phyloP scores from a whole-genome alignment of 2,888 invertebrate genomes.

The Rhabditophanes sp. region DNA sequence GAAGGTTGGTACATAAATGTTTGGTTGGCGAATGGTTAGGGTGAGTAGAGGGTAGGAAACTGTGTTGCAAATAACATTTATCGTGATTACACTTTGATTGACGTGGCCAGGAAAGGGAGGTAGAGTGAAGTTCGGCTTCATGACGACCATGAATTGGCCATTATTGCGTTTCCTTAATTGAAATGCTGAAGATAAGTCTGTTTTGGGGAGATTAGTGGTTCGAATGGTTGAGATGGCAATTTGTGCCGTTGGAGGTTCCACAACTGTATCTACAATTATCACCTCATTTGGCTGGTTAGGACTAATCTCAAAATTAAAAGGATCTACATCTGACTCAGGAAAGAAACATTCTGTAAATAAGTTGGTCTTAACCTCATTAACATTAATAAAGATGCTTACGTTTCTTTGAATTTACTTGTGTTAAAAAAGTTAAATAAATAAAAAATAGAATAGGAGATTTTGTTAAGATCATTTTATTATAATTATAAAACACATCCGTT shows the following conservation, averaged over 20 bases:
- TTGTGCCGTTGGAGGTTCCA: constrained; percentile 26
- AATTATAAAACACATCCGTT: too few relatives aligned
- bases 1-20: constrained; percentile 28
- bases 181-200: constrained; percentile 7
- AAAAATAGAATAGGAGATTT: too few relatives aligned
- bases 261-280: constrained; percentile 23
- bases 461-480: too few relatives aligned
- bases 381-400: too few relatives aligned
- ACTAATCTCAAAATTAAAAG: constrained; percentile 27
- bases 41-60: constrained; percentile 34
- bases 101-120: constrained; percentile 28
- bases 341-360: constrained; percentile 20
- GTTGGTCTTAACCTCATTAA: too few relatives aligned
- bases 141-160: constrained; percentile 20
- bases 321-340: constrained; percentile 19
- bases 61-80: constrained; percentile 34
- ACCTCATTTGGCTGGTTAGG: constrained; percentile 18
- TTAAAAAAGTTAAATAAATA: too few relatives aligned
- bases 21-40: constrained; percentile 20
- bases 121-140: constrained; percentile 9
- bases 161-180: constrained; percentile 8
- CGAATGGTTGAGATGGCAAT: constrained; percentile 24
- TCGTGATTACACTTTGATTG: constrained; percentile 27
- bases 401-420: too few relatives aligned
- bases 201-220: constrained; percentile 19